Base-by-base conservation (phyloP, 2,888 invertebrate species). In the Chaetogeoica ovagalla region DNA sequence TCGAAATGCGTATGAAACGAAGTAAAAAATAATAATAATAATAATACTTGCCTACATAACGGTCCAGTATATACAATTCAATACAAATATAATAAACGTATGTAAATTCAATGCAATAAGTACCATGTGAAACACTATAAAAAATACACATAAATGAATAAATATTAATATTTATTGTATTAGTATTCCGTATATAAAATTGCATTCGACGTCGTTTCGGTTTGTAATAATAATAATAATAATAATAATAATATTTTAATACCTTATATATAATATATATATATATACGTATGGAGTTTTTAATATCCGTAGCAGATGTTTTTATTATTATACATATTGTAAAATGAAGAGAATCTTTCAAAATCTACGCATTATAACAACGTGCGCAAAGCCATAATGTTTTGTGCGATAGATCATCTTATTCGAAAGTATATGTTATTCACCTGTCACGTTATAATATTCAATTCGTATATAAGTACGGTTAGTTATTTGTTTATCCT, bases 361-460 rank as follows among this genome's bases (percentile, higher is more conserved):
- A 74, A 74, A 74, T 65, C 63, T 30, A 79, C 30, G 30, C 77
- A 55, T 79, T 79, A n/a, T n/a, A 79, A 62, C 63, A 79, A 55
- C 70, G 9, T 30, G 9, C 43, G 6, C 19, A n/a, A 43, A 3
- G 21, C 21, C 59, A 62, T 73, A 4, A 2, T 37, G 39, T 23
- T n/a, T 39, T 8, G 0, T 30, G 23, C 70, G 77, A 79, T 79
- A 79, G 77, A 79, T 79, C 70, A 39, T 79, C 77, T 63, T 13
- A 62, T 79, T 55, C 39, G 39, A 66, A 69, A 70, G 63, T 62
- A 19, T 79, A 79, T 69, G 30, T 30, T 30, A 30, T 30, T 30
- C 30, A 48, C 48, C 62, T 63, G 77, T 71, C 77, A 63, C 57
- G 77, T 70, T 52, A 23, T 63, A 77, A 70, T 71, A 79, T 79